A percentile compares a stretch with the other conserved stretches of the same genome.
phyloP scores from a whole-genome alignment of 2,888 invertebrate species.

The Plebejus argus region DNA sequence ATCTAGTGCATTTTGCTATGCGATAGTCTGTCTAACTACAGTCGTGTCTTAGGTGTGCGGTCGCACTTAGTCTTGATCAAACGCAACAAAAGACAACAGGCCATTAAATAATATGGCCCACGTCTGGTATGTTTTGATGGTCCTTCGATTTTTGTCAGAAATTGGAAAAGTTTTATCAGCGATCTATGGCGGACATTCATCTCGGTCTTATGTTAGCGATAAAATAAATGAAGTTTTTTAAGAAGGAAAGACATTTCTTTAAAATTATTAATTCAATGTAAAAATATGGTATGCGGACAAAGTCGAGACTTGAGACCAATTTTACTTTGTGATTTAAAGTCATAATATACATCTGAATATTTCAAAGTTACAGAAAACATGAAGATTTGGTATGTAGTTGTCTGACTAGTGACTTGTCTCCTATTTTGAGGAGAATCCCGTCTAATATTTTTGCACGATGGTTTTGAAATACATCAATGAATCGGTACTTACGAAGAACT shows the following conservation, averaged over 20 bases:
- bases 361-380: neutral
- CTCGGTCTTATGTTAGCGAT: conserved; percentile 49
- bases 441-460: too few species aligned
- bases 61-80: neutral
- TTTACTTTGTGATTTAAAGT: neutral
- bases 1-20: too few species aligned
- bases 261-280: conserved; percentile 13
- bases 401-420: too few species aligned
- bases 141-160: conserved; percentile 43
- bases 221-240: conserved; percentile 39
- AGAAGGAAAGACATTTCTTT: conserved; percentile 28
- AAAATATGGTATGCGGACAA: neutral
- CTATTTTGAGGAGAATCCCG: too few species aligned
- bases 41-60: too few species aligned
- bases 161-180: conserved; percentile 58
- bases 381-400: neutral
- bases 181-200: conserved; percentile 44
- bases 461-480: too few species aligned
- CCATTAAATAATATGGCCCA: neutral
- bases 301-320: neutral
- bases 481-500: too few species aligned
- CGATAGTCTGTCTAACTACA: too few species aligned
- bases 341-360: neutral
- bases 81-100: neutral
- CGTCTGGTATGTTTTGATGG: conserved; percentile 33